These are phyloP conservation scores for Pachyrhynchus sulphureomaculatus DNA, from an alignment of 1,140 invertebrate species.

Conservation along the genomic window DNA sequence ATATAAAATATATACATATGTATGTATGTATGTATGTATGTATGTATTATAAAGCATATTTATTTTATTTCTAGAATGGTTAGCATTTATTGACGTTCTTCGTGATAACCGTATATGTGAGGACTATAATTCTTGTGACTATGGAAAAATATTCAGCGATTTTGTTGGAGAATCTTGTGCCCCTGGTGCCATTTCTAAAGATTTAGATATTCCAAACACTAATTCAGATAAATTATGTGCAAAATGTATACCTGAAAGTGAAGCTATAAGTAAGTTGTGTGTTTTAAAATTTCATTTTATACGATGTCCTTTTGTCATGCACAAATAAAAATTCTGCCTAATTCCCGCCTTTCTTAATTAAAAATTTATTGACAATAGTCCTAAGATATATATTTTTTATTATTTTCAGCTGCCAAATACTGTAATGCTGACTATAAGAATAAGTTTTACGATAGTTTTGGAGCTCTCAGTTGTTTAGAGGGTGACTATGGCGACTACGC, in stretches of 20 bases:
- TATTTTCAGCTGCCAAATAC: constrained; percentile 34
- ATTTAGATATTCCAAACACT: constrained; percentile 31
- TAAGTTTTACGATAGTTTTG: constrained; percentile 65
- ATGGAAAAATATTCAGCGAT: constrained; percentile 55
- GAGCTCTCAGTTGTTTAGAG: constrained; percentile 59
- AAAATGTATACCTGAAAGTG: constrained; percentile 44
- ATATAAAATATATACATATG: too few relatives aligned
- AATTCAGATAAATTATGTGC: constrained; percentile 44
- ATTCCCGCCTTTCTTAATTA: too few relatives aligned
- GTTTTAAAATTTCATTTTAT: too few relatives aligned
- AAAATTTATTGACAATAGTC: too few relatives aligned
- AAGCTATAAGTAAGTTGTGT: constrained; percentile 9
- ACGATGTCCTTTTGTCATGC: too few relatives aligned
- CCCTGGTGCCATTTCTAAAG: constrained; percentile 56
- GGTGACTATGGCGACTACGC: constrained; percentile 60
- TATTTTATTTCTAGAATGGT: constrained; percentile 54
- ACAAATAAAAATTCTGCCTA: too few relatives aligned
- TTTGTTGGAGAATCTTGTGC: constrained; percentile 61
- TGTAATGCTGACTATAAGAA: constrained; percentile 55
- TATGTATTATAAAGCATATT: too few relatives aligned
- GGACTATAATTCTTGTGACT: constrained; percentile 57
- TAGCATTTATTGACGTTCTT: constrained; percentile 59
- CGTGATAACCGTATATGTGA: constrained; percentile 44
- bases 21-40: too few relatives aligned
- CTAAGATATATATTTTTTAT: too few relatives aligned